Evolutionary conservation across 2,113 vertebrate species (phyloP).

Genomic region (Maccullochella peelii): DNA sequence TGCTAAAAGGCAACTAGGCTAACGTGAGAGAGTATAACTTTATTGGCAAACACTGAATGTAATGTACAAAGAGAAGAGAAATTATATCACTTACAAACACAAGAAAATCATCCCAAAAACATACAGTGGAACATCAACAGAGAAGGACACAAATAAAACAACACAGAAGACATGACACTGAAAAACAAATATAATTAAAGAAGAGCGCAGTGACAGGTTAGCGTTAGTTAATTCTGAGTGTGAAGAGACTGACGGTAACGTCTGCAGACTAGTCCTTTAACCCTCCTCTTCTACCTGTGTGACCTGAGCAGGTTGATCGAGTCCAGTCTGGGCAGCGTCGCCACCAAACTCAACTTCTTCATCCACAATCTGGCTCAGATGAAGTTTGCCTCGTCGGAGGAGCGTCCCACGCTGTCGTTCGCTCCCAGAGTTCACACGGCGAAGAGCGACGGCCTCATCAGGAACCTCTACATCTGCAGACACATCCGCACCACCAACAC

Average conservation of each 20-base stretch:
- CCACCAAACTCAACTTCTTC: conserved; percentile 99
- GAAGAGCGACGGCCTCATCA: conserved; percentile 88
- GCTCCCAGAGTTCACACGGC: conserved; percentile 88
- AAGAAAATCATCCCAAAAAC: background rate
- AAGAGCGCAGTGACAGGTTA: no score
- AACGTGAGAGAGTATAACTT: no score
- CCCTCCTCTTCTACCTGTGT: background rate
- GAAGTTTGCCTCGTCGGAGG: conserved; percentile 92
- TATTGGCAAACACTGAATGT: no score
- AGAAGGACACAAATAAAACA: no score
- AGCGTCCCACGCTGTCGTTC: conserved; percentile 90
- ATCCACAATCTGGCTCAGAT: conserved; percentile 99
- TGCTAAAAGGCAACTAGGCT: no score
- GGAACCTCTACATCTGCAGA: conserved; percentile 89
- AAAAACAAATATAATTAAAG: no score
- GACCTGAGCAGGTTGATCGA: conserved; percentile 89
- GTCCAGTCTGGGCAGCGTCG: conserved; percentile 97
- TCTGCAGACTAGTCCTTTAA: background rate
- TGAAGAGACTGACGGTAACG: background rate
- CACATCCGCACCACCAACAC: conserved; percentile 88
- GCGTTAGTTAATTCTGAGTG: no score
- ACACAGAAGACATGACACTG: no score
- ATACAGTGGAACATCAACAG: no score
- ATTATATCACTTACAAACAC: background rate
- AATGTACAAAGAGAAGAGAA: no score